phyloP scores from a whole-genome alignment of 1,140 invertebrate species.

The Aphaenogaster ashmeadi region DNA sequence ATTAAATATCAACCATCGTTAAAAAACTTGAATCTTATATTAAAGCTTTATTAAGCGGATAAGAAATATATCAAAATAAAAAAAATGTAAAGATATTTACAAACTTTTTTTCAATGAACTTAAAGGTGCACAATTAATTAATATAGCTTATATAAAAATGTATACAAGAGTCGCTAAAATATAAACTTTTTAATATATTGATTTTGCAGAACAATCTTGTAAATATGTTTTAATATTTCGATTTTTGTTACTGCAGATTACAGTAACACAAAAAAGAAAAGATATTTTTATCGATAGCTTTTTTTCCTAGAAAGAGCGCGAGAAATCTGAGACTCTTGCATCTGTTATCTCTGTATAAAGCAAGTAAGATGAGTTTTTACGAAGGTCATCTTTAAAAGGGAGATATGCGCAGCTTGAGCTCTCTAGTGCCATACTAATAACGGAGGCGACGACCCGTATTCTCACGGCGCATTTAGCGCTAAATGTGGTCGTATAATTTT shows the following conservation, averaged over 20 bases:
- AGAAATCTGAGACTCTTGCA: slow-evolving; percentile 8
- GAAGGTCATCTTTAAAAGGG: slow-evolving; percentile 58
- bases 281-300: neutral
- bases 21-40: slow-evolving; percentile 1
- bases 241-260: neutral
- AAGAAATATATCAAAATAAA: neutral
- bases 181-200: neutral
- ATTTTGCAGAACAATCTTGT: neutral
- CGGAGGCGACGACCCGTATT: slow-evolving; percentile 40
- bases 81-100: neutral
- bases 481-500: slow-evolving; percentile 53
- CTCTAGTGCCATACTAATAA: slow-evolving; percentile 33
- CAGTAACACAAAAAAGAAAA: neutral
- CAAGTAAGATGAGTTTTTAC: slow-evolving; percentile 46
- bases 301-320: neutral
- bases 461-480: slow-evolving; percentile 44
- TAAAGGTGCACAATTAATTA: neutral
- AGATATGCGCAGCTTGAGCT: slow-evolving; percentile 47
- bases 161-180: neutral
- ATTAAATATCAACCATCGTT: neutral
- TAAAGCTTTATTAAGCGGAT: neutral
- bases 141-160: neutral
- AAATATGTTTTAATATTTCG: neutral
- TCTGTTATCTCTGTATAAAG: slow-evolving; percentile 34
- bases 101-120: neutral